Percentiles rank a stretch among this genome's conserved stretches.
Evolutionary conservation across 1,140 invertebrate genomes (phyloP).

Genomic region (Scaptomyza hsui): DNA sequence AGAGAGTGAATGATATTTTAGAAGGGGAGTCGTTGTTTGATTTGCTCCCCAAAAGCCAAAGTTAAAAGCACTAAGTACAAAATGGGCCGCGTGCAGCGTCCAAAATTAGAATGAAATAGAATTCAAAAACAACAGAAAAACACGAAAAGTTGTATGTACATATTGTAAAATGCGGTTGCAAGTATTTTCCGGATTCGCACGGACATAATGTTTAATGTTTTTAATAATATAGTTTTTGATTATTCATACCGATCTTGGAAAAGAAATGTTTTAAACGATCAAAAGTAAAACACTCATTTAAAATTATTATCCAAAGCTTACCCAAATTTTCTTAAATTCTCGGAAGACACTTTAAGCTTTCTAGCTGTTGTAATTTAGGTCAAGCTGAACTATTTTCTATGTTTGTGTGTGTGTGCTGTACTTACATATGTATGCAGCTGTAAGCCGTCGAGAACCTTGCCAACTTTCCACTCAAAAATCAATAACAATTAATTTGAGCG

Average conservation of each 20-base stretch:
- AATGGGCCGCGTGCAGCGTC: constrained; percentile 40
- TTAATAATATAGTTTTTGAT: too few species aligned
- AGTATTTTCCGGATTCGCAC: too few species aligned
- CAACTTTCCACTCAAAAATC: constrained; percentile 38
- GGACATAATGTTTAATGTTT: too few species aligned
- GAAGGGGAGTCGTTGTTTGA: constrained; percentile 8
- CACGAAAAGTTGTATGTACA: background rate
- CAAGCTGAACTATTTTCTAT: background rate
- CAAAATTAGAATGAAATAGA: constrained; percentile 23
- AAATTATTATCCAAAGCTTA: too few species aligned
- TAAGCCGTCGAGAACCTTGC: background rate
- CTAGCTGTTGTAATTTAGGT: too few species aligned
- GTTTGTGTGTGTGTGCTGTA: background rate
- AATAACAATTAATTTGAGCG: constrained; percentile 63
- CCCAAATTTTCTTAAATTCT: too few species aligned
- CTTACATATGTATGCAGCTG: background rate
- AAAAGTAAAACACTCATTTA: too few species aligned
- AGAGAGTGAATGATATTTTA: background rate
- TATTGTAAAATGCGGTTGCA: too few species aligned
- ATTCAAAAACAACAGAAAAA: constrained; percentile 3
- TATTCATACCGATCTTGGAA: too few species aligned
- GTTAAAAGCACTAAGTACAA: constrained; percentile 30
- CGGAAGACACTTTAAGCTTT: too few species aligned
- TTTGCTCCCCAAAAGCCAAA: constrained; percentile 42
- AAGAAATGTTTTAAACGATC: too few species aligned